Evolutionary conservation across 1,140 invertebrate genomes (phyloP), one percentile per base, ranked within the genome.

Genomic region (Coelopa frigida): DNA sequence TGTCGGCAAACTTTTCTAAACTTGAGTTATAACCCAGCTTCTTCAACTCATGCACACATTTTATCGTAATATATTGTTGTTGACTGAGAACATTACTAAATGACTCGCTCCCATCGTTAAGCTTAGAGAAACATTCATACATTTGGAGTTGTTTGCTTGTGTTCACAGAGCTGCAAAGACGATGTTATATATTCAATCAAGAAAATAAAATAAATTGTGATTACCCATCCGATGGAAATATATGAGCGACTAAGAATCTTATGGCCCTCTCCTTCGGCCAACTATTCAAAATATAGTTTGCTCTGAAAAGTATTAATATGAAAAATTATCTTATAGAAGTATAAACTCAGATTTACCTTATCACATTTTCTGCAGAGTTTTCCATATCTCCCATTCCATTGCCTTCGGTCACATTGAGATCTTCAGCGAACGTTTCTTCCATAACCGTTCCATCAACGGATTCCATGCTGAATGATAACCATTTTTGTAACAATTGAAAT

Each of bases 51-150:
- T 69, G 58, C 5, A 69, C 63, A 46, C 66, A 68, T 31, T 67
- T 68, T 6, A 68, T 58, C 15, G 59, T 60, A 4, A 69, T 61
- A 20, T 67, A 69, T 36, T 69, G 54, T 6, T 55, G 49, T 33
- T 69, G 63, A 32, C 43, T 61, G 3, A 68, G 51, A 1, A 59
- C 55, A 38, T 59, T 55, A n/a, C 53, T 53, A 7, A 65, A 67
- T 0, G 54, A 57, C 11, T 21, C n/a, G 39, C 46, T 56, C 18
- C 63, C 67, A 41, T 68, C 61, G 15, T 67, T 58, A 0, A 69
- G 50, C 42, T 69, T 68, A 1, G 56, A 59, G 21, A 61, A 63
- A 29, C 67, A 69, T 48, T 69, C 67, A 33, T 61, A 67, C 53
- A 69, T 56, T 41, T 68, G 67, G 15, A 69, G 44, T 40, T 68